Evolutionary conservation across 2,113 vertebrate genomes (phyloP).

Genomic region (Cyanoderma ruficeps): DNA sequence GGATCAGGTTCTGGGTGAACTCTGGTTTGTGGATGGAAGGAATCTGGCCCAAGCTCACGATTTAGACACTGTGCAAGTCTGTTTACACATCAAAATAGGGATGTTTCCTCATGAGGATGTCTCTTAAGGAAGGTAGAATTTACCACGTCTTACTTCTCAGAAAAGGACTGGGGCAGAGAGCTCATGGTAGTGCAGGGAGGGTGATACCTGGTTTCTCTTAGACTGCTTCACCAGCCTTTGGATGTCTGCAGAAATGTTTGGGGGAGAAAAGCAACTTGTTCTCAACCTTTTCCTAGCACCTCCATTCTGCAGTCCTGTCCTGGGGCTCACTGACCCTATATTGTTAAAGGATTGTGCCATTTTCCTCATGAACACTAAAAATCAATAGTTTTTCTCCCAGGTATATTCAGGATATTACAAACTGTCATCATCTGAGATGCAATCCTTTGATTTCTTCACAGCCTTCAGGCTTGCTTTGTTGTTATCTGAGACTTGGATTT

Average conservation of each 20-base stretch:
- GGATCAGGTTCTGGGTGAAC: neutral
- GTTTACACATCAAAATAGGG: neutral
- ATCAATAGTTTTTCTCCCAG: neutral
- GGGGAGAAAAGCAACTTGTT: neutral
- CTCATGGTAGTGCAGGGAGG: neutral
- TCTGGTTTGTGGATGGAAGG: neutral
- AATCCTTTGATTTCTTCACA: neutral
- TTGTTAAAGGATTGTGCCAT: neutral
- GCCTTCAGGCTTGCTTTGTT: neutral
- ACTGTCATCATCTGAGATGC: neutral
- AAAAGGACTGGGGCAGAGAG: neutral
- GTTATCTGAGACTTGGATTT: neutral
- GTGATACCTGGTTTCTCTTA: neutral
- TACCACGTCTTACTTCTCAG: neutral
- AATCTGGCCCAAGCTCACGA: neutral
- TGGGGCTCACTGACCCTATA: neutral
- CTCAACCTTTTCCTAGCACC: neutral
- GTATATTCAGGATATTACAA: neutral
- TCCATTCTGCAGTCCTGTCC: neutral
- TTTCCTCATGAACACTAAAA: neutral
- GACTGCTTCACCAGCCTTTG: neutral
- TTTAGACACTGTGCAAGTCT: rapidly evolving
- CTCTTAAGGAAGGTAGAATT: neutral
- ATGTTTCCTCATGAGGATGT: neutral
- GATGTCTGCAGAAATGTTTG: neutral